These are phyloP conservation scores for Hyposoter dolosus DNA, from an alignment of 2,888 invertebrate genomes.

Conservation along the genomic window DNA sequence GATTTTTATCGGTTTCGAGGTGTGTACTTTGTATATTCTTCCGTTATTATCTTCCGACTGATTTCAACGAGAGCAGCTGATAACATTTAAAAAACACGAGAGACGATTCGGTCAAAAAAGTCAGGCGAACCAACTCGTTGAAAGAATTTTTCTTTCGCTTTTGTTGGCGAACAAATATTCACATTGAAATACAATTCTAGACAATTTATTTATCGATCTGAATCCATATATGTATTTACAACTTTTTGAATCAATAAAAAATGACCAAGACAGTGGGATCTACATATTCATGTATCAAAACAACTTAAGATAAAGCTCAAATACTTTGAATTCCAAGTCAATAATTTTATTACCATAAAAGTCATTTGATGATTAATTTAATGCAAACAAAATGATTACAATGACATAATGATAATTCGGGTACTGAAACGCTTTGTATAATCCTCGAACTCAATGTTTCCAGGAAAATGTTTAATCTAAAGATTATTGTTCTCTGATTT, in stretches of 20 bases:
- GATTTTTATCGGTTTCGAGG: conserved; percentile 3
- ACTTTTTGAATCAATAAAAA: conserved; percentile 58
- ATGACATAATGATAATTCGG: not conserved
- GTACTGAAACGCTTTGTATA: not conserved
- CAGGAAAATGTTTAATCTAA: conserved; percentile 9
- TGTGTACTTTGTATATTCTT: conserved; percentile 34
- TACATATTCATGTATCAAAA: conserved; percentile 9
- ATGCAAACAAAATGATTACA: not conserved
- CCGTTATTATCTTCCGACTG: conserved; percentile 30
- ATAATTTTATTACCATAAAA: not conserved
- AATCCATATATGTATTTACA: conserved; percentile 55
- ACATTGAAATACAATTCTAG: not conserved
- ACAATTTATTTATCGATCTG: conserved; percentile 33
- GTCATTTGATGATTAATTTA: not conserved
- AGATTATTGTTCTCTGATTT: conserved; percentile 21
- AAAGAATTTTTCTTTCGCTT: not conserved
- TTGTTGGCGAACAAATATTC: not conserved
- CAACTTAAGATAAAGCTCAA: not conserved
- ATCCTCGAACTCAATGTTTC: not conserved
- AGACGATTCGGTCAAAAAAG: not conserved
- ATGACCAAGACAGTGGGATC: not conserved
- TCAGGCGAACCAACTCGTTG: not conserved
- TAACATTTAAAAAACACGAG: not conserved
- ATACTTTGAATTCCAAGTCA: not conserved
- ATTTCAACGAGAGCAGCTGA: conserved; percentile 16